A percentile compares a stretch with the other conserved stretches of the same genome.
Evolutionary conservation across 2,113 vertebrate species (phyloP).

Genomic region (Crotalus helleri): DNA sequence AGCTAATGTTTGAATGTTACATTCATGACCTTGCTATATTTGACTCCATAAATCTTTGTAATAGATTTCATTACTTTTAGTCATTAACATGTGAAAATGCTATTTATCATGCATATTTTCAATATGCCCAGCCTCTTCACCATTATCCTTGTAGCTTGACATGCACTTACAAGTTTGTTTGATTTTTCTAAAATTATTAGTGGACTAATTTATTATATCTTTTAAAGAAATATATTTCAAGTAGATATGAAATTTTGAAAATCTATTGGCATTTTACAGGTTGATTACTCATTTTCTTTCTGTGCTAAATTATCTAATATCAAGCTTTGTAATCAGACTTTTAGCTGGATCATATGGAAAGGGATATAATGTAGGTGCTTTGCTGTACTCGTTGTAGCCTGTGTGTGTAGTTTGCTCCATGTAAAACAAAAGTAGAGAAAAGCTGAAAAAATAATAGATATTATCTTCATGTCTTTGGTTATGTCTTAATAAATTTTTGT

Average conservation of each 20-base stretch:
- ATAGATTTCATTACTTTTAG: slow-evolving; percentile 45
- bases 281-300: neutral
- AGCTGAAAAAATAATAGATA: neutral
- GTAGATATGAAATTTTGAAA: neutral
- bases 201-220: neutral
- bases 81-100: slow-evolving; percentile 47
- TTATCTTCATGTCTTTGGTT: neutral
- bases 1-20: slow-evolving; percentile 59
- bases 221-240: neutral
- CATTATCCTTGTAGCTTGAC: neutral
- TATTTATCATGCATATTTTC: slow-evolving; percentile 20
- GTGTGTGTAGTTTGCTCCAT: neutral
- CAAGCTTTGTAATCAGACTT: neutral
- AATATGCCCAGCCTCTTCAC: neutral
- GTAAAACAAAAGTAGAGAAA: neutral
- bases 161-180: neutral
- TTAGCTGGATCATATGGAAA: neutral
- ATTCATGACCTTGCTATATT: slow-evolving; percentile 44
- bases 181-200: neutral
- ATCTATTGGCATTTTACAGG: neutral
- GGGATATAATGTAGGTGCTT: neutral
- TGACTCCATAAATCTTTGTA: slow-evolving; percentile 56
- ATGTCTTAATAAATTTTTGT: neutral
- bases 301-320: neutral
- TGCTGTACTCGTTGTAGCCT: neutral